Base-by-base conservation (phyloP, 53 echinoderm and acorn worm genomes). In the Echinarachnius parma region DNA sequence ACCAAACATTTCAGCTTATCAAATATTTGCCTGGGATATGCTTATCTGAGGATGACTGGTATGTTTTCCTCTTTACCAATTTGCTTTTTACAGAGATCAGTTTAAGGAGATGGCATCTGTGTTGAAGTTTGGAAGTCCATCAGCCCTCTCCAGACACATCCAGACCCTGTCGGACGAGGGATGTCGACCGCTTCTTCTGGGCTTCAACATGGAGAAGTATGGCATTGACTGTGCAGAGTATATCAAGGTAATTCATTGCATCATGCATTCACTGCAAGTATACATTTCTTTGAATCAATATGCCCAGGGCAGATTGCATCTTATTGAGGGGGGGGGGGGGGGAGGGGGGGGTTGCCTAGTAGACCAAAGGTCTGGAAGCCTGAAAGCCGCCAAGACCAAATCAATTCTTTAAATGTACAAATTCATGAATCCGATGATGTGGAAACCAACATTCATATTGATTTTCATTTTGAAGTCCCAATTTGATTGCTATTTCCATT, bases 41-140 rank as follows among this genome's bases (percentile, higher is more conserved):
- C 26, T 23, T 16, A n/a, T n/a, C n/a, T n/a, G n/a, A n/a, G n/a
- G n/a, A n/a, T 46, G 15, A n/a, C 48, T 68, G 1, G 46, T 53
- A 31, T 1, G 4, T 23, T 39, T 9, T 30, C 33, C 16, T 60
- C 31, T 35, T 66, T 50, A 15, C n/a, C 53, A 32, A 56, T 14
- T 60, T n/a, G n/a, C n/a, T 15, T 75, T 75, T 26, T 79, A n/a
- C 83, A 92, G 92, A 42, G 48, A 66, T 49, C 92, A 92, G 48
- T 84, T 88, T 48, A 37, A 66, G 48, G 85, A 81, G n/a, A 83
- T 92, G 88, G 76, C 85, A 7, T 75, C 75, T 26, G 25, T 55
- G 15, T 56, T 88, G 16, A 76, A 57, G 18, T 60, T 85, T 22
- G 18, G 52, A 5, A 78, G 75, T 4, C 25, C 50, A 7, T 37